A percentile compares a stretch with the other conserved stretches of the same genome.
phyloP scores from a whole-genome alignment of 2,113 vertebrate genomes.

The Oryzias woworae region DNA sequence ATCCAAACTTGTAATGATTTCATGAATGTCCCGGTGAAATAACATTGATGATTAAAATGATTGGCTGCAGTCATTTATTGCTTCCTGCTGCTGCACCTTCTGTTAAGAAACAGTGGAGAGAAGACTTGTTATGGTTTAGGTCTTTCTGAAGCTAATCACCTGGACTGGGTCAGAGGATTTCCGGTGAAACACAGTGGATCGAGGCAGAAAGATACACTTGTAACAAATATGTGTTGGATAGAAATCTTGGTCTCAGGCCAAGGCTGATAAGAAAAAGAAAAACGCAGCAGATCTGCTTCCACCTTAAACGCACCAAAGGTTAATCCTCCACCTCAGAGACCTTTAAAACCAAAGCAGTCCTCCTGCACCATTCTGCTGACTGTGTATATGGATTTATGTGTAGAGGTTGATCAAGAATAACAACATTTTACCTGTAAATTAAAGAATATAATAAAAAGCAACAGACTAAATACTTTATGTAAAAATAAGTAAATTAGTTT shows the following conservation, averaged over 20 bases:
- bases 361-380: slow-evolving; percentile 8
- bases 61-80: no score
- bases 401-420: slow-evolving; percentile 5
- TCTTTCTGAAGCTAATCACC: background rate
- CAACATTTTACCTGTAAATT: background rate
- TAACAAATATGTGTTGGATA: background rate
- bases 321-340: slow-evolving; percentile 31
- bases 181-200: background rate
- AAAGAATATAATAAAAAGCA: background rate
- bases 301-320: slow-evolving; percentile 35
- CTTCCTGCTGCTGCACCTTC: no score
- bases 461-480: background rate
- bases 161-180: slow-evolving; percentile 7
- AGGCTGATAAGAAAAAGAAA: slow-evolving; percentile 44
- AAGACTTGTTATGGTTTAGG: background rate
- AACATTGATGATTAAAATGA: no score
- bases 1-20: no score
- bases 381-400: slow-evolving; percentile 5
- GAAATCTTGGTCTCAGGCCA: slow-evolving; percentile 20
- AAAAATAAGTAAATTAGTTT: background rate
- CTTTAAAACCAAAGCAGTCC: slow-evolving; percentile 20
- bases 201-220: background rate
- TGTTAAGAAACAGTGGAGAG: background rate
- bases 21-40: no score
- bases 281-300: slow-evolving; percentile 2